A percentile compares a stretch with the other conserved stretches of the same genome.
phyloP scores from a whole-genome alignment of 2,888 invertebrate species.

The Drosophila melanosoma region DNA sequence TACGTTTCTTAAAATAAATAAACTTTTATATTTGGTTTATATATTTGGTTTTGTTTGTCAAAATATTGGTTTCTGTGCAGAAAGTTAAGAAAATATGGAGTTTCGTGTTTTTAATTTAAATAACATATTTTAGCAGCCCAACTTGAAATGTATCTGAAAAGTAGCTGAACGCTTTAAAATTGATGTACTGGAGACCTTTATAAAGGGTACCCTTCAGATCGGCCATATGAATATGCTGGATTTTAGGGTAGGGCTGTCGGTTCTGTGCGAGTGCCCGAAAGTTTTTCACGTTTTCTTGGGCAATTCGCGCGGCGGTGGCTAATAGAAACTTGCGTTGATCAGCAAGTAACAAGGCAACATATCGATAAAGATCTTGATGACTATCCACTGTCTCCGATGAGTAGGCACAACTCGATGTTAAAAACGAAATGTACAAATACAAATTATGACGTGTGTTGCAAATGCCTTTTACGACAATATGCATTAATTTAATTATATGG shows the following conservation, averaged over 20 bases:
- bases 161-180: background rate
- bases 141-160: background rate
- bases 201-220: slow-evolving; percentile 11
- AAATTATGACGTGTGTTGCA: slow-evolving; percentile 34
- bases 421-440: slow-evolving; percentile 3
- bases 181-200: background rate
- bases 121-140: background rate
- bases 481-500: slow-evolving; percentile 20
- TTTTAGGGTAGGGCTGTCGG: slow-evolving; percentile 33
- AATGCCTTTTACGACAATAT: slow-evolving; percentile 22
- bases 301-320: slow-evolving; percentile 49
- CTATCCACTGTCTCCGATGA: slow-evolving; percentile 38
- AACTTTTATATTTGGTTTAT: background rate
- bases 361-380: slow-evolving; percentile 50
- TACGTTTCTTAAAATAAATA: background rate
- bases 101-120: background rate
- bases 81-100: background rate
- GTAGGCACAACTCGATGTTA: slow-evolving; percentile 34
- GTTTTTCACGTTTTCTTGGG: slow-evolving; percentile 70
- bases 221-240: background rate
- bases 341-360: slow-evolving; percentile 41
- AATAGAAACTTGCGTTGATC: slow-evolving; percentile 48
- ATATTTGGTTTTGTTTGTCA: background rate
- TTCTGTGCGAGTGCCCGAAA: slow-evolving; percentile 38
- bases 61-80: background rate